Evolutionary conservation across 2,888 invertebrate genomes (phyloP), one percentile per base, ranked within the genome.

Genomic region (Parthenolecanium corni): DNA sequence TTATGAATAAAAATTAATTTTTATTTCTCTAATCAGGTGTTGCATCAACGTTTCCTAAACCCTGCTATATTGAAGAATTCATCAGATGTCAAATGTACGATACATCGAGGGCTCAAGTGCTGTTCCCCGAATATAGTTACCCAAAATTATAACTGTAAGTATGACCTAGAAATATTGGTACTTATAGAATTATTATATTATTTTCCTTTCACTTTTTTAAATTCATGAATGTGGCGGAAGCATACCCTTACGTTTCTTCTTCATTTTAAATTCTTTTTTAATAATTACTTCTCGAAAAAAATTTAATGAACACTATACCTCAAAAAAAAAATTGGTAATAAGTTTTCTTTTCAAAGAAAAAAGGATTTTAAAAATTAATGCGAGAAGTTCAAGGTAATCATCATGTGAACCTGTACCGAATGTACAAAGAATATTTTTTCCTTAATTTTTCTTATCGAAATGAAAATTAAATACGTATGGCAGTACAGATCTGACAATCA

Each of bases 81-180:
- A 82, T 91, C 69, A 82, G 82, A 71, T 83, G 85, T 31, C 89
- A 89, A 75, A 82, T 87, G 78, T 91, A 89, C 75, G 83, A 87
- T 72, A 79, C 82, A 66, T 76, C 75, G 52, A 90, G 89, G 74
- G 52, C 62, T 23, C 70, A 76, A 65, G 73, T 82, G 56, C 83
- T 87, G 31, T 69, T 87, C 70, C 89, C 89, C 64, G 75, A 79
- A 57, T 86, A 85, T 69, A 67, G 77, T 42, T 82, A 79, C 77
- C 80, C 82, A 40, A 74, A 75, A 38, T 53, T 51, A 20, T 64
- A 53, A 64, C 54, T 44, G 46, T 52, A 20, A 52, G 16, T n/a
- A n/a, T n/a, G n/a, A n/a, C n/a, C n/a, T n/a, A n/a, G n/a, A n/a
- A n/a, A n/a, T 54, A 4, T 3, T 52, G 11, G 9, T 16, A 23